A percentile compares a stretch with the other conserved stretches of the same genome.
phyloP scores from a whole-genome alignment of 2,113 vertebrate genomes.

The Arizona elegans region DNA sequence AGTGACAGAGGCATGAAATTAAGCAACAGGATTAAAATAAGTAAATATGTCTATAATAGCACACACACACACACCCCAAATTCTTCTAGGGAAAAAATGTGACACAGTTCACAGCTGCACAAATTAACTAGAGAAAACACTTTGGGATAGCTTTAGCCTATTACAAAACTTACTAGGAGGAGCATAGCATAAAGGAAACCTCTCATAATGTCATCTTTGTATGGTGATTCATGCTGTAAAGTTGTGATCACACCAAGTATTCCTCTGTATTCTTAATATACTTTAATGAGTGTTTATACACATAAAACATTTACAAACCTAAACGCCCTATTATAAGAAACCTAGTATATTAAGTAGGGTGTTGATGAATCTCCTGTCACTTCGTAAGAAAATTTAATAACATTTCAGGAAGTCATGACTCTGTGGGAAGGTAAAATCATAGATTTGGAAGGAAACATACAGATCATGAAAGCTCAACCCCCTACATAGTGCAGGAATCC shows the following conservation, averaged over 20 bases:
- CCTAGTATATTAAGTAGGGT: not conserved
- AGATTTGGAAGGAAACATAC: not conserved
- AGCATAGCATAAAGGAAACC: not conserved
- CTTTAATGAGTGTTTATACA: not conserved
- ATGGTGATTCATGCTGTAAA: accelerated
- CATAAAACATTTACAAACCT: not conserved
- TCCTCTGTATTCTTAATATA: not conserved
- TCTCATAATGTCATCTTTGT: not conserved
- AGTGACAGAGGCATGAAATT: not conserved
- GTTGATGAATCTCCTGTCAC: not conserved
- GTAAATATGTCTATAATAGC: not conserved
- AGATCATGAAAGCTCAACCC: not conserved
- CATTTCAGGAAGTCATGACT: not conserved
- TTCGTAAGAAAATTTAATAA: not conserved
- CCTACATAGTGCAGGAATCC: not conserved
- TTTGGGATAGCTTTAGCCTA: not conserved
- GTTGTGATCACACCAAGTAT: accelerated
- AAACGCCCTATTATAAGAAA: not conserved
- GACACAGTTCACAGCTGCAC: not conserved
- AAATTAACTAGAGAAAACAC: constrained; percentile 16
- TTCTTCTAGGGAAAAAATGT: constrained; percentile 18
- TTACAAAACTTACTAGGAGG: not conserved
- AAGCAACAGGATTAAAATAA: not conserved
- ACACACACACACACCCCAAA: too few relatives aligned
- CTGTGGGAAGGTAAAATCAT: not conserved